These are phyloP conservation scores for Zonotrichia albicollis DNA, from an alignment of 2,797 vertebrate species.

Conservation along the genomic window DNA sequence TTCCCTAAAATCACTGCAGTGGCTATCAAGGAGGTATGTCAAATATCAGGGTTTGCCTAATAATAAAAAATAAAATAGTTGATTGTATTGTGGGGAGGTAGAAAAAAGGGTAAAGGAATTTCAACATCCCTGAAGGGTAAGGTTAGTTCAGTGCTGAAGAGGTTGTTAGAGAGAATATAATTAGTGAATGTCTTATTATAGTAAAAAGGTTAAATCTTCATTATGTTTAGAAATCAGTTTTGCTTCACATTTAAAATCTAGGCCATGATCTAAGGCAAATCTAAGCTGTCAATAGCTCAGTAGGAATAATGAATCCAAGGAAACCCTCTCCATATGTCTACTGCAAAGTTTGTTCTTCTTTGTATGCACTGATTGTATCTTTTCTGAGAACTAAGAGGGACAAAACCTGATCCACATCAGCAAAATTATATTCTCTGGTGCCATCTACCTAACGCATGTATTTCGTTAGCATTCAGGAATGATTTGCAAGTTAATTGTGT, in stretches of 20 bases:
- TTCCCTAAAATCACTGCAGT: background rate
- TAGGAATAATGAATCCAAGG: background rate
- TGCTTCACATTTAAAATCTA: constrained; percentile 6
- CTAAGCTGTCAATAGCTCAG: background rate
- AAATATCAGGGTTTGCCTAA: background rate
- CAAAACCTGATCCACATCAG: constrained; percentile 17
- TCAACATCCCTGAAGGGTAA: background rate
- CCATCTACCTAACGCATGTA: background rate
- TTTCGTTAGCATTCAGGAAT: constrained; percentile 34
- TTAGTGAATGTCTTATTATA: background rate
- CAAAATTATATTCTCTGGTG: background rate
- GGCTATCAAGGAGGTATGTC: background rate
- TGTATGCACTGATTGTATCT: background rate
- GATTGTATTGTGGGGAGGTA: background rate
- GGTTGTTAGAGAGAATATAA: background rate
- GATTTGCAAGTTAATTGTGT: constrained; percentile 49
- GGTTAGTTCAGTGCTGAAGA: background rate
- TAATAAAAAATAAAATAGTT: background rate
- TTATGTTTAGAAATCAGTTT: background rate
- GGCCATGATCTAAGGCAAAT: background rate
- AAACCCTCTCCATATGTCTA: background rate
- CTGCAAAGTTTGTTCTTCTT: background rate
- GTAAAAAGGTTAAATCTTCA: background rate
- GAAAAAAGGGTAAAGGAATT: background rate
- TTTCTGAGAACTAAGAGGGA: constrained; percentile 20